Percentiles rank a stretch among this genome's conserved stretches.
Evolutionary conservation across 1,140 invertebrate species (phyloP).

Genomic region (Megalopta genalis): DNA sequence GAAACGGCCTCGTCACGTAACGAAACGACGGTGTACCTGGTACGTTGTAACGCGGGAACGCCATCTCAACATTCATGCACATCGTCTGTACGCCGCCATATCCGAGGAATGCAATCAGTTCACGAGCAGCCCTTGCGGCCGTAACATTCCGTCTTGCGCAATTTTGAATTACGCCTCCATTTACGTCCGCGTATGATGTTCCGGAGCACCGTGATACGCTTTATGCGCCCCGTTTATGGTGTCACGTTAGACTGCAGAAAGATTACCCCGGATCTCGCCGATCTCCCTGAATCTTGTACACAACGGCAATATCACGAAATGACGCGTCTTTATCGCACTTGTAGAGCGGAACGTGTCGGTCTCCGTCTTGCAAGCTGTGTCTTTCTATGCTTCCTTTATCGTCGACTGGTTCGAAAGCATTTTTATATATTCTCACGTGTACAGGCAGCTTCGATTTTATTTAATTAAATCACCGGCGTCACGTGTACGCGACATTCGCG

Average conservation of each 20-base stretch:
- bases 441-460: no score
- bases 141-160: constrained; percentile 50
- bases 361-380: neutral
- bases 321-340: neutral
- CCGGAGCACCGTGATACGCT: constrained; percentile 31
- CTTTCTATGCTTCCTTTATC: no score
- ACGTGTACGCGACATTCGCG: no score
- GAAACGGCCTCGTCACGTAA: neutral
- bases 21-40: neutral
- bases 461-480: no score
- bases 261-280: constrained; percentile 38
- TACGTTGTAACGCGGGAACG: neutral
- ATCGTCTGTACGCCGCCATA: neutral
- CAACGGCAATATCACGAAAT: neutral
- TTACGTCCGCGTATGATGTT: constrained; percentile 49
- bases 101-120: constrained; percentile 45
- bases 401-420: no score
- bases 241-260: constrained; percentile 48
- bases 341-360: neutral
- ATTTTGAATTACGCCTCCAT: constrained; percentile 58
- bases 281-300: constrained; percentile 22
- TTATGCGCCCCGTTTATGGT: constrained; percentile 50
- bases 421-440: no score
- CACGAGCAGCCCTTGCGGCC: constrained; percentile 17
- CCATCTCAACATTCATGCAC: neutral